Evolutionary conservation across 2,113 vertebrate genomes (phyloP), one percentile per base, ranked within the genome.

Genomic region (Castor canadensis): DNA sequence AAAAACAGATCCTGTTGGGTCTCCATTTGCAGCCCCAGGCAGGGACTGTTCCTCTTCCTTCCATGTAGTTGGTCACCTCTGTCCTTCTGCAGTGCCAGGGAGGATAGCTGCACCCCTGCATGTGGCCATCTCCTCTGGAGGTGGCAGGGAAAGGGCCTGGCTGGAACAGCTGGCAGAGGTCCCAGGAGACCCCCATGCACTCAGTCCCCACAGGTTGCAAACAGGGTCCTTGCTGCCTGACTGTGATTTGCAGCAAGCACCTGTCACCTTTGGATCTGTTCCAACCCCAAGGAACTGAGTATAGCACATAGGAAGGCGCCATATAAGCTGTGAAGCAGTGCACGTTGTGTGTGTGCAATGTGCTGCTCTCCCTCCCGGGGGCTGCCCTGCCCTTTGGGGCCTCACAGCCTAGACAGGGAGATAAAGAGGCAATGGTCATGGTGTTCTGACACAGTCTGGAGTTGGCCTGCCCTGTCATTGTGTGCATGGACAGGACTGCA

Each of bases 281-380:
- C 26, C 19, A 8, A 6, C 35, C 52, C 38, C 0, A 0, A 9
- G 40, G 35, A 24, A 6, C 47, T 15, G 9, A 0, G 43, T 3
- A 0, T 20, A 52, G 5, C 11, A 13, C 43, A 11, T 60, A 0
- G 11, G 5, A 24, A 40, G 28, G 38, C 5, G 22, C 45, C 43
- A 40, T 28, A 3, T 7, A 30, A 4, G 4, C 45, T 0, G 4
- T 19, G 30, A 60, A 1, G 10, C 3, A 1, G 24, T 19, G 56
- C 22, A 32, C 3, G 0, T 3, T 9, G 7, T 30, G n/a, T 3
- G 1, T 2, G 3, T 15, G 66, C 10, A 35, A 8, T 3, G 2
- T 1, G 11, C 66, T 7, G 9, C 38, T 35, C 45, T 22, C 20
- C 30, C 13, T 35, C 8, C 58, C 5, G n/a, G 87, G 43, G 75